Evolutionary conservation across 1,140 invertebrate genomes (phyloP).

Genomic region (Ephestia elutella): DNA sequence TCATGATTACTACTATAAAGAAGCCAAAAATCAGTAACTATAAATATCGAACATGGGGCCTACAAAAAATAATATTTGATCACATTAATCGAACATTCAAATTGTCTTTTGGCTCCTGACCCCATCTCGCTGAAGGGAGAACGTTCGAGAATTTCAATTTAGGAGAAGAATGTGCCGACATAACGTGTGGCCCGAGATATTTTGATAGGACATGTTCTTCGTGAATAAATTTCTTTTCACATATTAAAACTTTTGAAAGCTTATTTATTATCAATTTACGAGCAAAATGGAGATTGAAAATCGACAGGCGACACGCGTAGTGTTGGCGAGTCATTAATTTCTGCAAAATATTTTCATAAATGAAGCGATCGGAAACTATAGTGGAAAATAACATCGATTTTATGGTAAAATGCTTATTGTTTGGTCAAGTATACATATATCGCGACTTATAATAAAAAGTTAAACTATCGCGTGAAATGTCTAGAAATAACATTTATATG

Average conservation of each 20-base stretch:
- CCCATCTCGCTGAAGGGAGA: conserved; percentile 60
- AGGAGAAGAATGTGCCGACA: conserved; percentile 72
- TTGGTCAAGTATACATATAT: neutral
- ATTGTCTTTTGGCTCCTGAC: conserved; percentile 69
- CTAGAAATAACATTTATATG: no score
- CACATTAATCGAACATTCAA: conserved; percentile 67
- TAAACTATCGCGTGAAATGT: no score
- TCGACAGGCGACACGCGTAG: conserved; percentile 1
- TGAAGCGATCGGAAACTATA: neutral
- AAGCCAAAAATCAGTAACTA: conserved; percentile 6
- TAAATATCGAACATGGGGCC: neutral
- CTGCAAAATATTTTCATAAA: conserved; percentile 3
- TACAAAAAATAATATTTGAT: conserved; percentile 54
- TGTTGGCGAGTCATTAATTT: neutral
- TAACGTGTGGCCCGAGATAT: conserved; percentile 73
- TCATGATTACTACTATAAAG: no score
- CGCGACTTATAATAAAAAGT: neutral
- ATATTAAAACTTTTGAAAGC: conserved; percentile 69
- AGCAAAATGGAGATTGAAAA: conserved; percentile 7
- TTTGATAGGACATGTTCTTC: conserved; percentile 72
- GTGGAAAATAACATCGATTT: neutral
- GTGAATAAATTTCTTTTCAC: conserved; percentile 71
- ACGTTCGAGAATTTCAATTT: conserved; percentile 74
- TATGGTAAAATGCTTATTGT: neutral
- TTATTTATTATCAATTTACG: conserved; percentile 39